Evolutionary conservation across 2,888 invertebrate genomes (phyloP).

Genomic region (Leucophenga maculata): DNA sequence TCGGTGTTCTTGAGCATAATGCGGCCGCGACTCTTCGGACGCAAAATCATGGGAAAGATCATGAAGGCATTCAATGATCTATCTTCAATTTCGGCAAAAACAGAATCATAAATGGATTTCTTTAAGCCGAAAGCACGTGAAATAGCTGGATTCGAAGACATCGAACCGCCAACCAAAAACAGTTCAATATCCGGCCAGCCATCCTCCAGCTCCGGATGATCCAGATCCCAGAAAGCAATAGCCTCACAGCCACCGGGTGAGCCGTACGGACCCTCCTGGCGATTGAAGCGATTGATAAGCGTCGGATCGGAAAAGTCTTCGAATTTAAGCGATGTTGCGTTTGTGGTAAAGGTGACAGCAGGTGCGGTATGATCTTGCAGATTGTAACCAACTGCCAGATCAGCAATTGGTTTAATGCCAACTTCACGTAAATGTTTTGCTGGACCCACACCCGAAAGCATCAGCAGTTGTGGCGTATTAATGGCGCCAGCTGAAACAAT

Average conservation of each 20-base stretch:
- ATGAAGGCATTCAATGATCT: conserved; percentile 73
- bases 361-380: conserved; percentile 79
- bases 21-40: conserved; percentile 80
- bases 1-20: conserved; percentile 78
- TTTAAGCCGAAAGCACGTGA: conserved; percentile 73
- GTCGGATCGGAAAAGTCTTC: conserved; percentile 67
- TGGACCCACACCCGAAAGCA: conserved; percentile 82
- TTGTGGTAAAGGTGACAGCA: conserved; percentile 79
- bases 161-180: conserved; percentile 76
- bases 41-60: conserved; percentile 77
- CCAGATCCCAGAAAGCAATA: conserved; percentile 78
- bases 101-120: conserved; percentile 71
- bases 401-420: conserved; percentile 74
- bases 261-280: conserved; percentile 72
- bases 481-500: conserved; percentile 83
- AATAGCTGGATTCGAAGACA: conserved; percentile 71
- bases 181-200: conserved; percentile 82
- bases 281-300: conserved; percentile 62
- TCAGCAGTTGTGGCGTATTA: conserved; percentile 84
- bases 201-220: conserved; percentile 72
- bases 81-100: conserved; percentile 72
- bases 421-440: conserved; percentile 74
- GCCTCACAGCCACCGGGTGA: conserved; percentile 78
- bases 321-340: conserved; percentile 69
- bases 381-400: conserved; percentile 77